A percentile compares a stretch with the other conserved stretches of the same genome.
Evolutionary conservation across 2,113 vertebrate genomes (phyloP).

Genomic region (Xenopus tropicalis): DNA sequence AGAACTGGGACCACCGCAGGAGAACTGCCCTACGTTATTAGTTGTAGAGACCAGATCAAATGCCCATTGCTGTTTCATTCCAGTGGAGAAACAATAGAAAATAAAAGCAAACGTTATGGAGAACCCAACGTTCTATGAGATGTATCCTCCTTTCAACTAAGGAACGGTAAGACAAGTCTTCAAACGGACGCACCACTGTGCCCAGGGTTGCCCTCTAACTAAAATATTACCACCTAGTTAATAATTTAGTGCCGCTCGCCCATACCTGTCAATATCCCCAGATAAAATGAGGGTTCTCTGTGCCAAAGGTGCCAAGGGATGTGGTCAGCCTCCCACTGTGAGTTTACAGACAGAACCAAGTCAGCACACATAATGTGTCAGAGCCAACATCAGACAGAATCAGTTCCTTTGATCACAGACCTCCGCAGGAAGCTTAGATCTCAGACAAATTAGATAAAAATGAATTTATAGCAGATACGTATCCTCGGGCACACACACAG

Average conservation of each 20-base stretch:
- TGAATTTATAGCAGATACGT: conserved; percentile 90
- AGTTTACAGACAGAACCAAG: conserved; percentile 86
- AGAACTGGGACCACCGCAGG: too few species aligned
- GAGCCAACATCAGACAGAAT: conserved; percentile 93
- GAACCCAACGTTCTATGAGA: too few species aligned
- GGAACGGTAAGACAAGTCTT: too few species aligned
- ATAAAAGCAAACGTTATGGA: too few species aligned
- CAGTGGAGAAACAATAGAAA: too few species aligned
- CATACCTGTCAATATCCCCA: conserved; percentile 68
- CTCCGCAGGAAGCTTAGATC: conserved; percentile 94
- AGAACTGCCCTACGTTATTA: too few species aligned
- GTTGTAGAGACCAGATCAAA: too few species aligned
- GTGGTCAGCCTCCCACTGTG: conserved; percentile 74
- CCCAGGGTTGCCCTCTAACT: conserved; percentile 36
- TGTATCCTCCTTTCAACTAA: too few species aligned
- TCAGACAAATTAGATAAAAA: conserved; percentile 98
- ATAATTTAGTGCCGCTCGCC: conserved; percentile 70
- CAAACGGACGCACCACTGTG: neutral
- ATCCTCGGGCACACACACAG: conserved; percentile 73
- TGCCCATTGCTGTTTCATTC: too few species aligned
- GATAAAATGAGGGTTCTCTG: conserved; percentile 71
- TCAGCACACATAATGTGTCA: conserved; percentile 92
- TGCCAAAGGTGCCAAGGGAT: conserved; percentile 70
- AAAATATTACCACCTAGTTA: conserved; percentile 41
- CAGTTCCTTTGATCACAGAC: conserved; percentile 92